A percentile compares a stretch with the other conserved stretches of the same genome.
These are phyloP conservation scores for Pogonus chalceus DNA, from an alignment of 1,140 invertebrate genomes.

Conservation along the genomic window DNA sequence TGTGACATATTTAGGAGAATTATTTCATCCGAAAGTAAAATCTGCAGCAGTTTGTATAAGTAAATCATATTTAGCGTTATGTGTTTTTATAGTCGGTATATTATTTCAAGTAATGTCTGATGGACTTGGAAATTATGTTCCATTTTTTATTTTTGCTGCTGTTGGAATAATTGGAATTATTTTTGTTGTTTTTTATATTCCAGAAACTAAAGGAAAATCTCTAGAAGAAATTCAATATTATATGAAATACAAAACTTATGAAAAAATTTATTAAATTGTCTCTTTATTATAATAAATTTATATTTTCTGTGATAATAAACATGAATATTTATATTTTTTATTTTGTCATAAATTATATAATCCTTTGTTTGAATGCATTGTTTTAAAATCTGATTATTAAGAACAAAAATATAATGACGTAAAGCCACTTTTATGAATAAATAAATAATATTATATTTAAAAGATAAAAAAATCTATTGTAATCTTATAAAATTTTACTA, in stretches of 20 bases:
- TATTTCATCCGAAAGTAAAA: not conserved
- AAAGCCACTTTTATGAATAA: too few species aligned
- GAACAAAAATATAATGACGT: too few species aligned
- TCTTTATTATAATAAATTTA: too few species aligned
- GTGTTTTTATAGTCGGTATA: not conserved
- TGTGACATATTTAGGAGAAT: not conserved
- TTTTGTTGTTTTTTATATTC: not conserved
- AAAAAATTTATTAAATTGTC: too few species aligned
- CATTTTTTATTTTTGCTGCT: not conserved
- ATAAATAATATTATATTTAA: too few species aligned
- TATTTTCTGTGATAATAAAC: too few species aligned
- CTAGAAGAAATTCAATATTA: not conserved
- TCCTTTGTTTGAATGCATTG: too few species aligned
- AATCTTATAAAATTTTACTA: too few species aligned
- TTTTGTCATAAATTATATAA: too few species aligned
- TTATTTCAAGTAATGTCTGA: constrained; percentile 6
- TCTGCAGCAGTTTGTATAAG: not conserved
- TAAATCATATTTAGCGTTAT: not conserved
- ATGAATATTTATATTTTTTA: too few species aligned
- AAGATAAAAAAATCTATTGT: too few species aligned
- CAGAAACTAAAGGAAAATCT: not conserved
- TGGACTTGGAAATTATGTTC: constrained; percentile 1
- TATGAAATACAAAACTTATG: not conserved
- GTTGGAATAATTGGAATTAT: not conserved
- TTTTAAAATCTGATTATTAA: too few species aligned